Evolutionary conservation across 2,888 invertebrate genomes (phyloP).

Genomic region (Eurois occulta): DNA sequence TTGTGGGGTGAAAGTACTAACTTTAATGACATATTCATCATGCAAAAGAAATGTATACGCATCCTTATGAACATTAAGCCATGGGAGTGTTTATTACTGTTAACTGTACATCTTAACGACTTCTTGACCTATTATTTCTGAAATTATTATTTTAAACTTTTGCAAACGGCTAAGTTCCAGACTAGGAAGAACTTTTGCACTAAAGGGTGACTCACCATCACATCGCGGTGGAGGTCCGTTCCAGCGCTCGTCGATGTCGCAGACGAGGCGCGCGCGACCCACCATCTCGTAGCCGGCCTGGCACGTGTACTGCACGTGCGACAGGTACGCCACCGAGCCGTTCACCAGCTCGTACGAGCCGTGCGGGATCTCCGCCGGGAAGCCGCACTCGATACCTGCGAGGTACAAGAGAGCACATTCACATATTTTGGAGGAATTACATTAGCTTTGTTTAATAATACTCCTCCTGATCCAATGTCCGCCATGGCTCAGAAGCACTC

Average conservation of each 20-base stretch:
- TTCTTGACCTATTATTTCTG: too few species aligned
- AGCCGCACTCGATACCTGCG: slow-evolving; percentile 96
- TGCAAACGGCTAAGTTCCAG: background rate
- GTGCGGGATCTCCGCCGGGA: slow-evolving; percentile 95
- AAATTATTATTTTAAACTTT: too few species aligned
- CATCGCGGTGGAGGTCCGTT: slow-evolving; percentile 97
- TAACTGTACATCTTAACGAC: too few species aligned
- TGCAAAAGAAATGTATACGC: too few species aligned
- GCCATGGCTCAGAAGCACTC: background rate
- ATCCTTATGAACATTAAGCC: too few species aligned
- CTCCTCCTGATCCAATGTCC: background rate
- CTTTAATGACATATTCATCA: too few species aligned
- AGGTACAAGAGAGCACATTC: background rate
- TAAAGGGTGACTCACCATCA: slow-evolving; percentile 90
- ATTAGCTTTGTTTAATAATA: background rate
- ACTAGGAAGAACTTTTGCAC: background rate
- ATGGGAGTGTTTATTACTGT: too few species aligned
- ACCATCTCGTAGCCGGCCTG: slow-evolving; percentile 96
- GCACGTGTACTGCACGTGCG: slow-evolving; percentile 96
- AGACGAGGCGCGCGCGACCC: slow-evolving; percentile 95
- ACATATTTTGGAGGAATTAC: background rate
- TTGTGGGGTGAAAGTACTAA: too few species aligned
- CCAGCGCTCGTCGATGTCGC: slow-evolving; percentile 98
- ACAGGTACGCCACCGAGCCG: slow-evolving; percentile 96
- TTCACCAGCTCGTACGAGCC: slow-evolving; percentile 95